A percentile compares a stretch with the other conserved stretches of the same genome.
Evolutionary conservation across 1,140 invertebrate genomes (phyloP).

Genomic region (Drosophila eugracilis): DNA sequence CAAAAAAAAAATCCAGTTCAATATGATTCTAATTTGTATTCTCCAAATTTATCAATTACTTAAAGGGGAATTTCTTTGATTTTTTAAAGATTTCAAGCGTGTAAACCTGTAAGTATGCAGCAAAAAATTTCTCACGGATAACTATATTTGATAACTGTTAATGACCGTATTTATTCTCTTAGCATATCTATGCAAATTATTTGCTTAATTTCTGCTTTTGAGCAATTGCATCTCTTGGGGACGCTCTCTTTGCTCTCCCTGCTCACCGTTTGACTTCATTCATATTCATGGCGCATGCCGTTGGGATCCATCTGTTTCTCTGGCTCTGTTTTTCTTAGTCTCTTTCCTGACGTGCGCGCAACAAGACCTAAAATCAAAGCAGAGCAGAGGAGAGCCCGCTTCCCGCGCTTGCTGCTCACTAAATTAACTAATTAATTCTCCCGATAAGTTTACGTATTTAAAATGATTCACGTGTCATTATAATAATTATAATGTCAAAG

Average conservation of each 20-base stretch:
- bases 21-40: too few species aligned
- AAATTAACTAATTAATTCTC: constrained; percentile 21
- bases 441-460: constrained; percentile 23
- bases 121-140: neutral
- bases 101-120: constrained; percentile 42
- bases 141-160: constrained; percentile 9
- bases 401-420: constrained; percentile 54
- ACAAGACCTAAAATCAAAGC: constrained; percentile 54
- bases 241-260: constrained; percentile 22
- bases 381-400: constrained; percentile 42
- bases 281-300: constrained; percentile 26
- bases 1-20: too few species aligned
- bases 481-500: constrained; percentile 24
- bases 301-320: constrained; percentile 38
- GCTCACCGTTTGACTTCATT: constrained; percentile 37
- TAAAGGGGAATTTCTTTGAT: too few species aligned
- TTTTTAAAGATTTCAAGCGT: too few species aligned
- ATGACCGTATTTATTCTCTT: neutral
- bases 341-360: constrained; percentile 75
- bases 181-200: constrained; percentile 1
- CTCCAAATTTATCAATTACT: too few species aligned
- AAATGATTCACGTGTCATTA: constrained; percentile 32
- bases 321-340: constrained; percentile 58
- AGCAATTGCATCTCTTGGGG: constrained; percentile 9
- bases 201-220: neutral